Percentiles rank a stretch among this genome's conserved stretches.
Conservation (phyloP, 2,797 vertebrate genomes). For the Dryobates pubescens region DNA sequence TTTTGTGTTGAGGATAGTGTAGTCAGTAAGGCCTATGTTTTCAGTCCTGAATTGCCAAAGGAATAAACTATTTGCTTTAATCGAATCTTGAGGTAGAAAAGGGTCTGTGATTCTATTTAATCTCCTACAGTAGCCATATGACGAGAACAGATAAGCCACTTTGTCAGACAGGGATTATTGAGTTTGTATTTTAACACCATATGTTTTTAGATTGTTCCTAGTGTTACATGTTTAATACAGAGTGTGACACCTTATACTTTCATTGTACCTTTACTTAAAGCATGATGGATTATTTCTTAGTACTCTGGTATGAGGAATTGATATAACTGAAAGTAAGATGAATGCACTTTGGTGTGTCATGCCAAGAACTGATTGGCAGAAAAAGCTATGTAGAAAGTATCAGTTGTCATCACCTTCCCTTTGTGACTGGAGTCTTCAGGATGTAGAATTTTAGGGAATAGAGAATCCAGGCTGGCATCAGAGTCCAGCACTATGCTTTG, state of each 20-base stretch:
- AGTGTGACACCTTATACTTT: background rate
- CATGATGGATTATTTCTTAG: background rate
- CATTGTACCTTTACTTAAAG: background rate
- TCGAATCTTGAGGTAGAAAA: background rate
- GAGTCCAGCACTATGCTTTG: background rate
- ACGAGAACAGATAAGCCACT: constrained; percentile 60
- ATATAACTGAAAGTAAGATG: background rate
- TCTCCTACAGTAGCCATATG: constrained; percentile 55
- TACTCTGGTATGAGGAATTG: background rate
- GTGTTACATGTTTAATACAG: background rate
- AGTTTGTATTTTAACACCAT: constrained; percentile 42
- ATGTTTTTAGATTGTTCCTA: constrained; percentile 30
- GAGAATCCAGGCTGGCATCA: background rate
- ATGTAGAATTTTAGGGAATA: background rate
- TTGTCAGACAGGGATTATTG: constrained; percentile 60
- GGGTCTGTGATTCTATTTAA: constrained; percentile 29
- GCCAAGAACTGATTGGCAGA: background rate
- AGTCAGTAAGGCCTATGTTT: background rate
- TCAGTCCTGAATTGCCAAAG: background rate
- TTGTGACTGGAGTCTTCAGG: background rate
- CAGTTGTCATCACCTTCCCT: background rate
- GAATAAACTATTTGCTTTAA: background rate
- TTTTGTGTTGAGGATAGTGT: background rate
- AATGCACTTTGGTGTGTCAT: background rate
- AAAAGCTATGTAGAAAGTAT: background rate